Base-by-base conservation (phyloP, 2,888 invertebrate genomes). In the Acleris cristana region DNA sequence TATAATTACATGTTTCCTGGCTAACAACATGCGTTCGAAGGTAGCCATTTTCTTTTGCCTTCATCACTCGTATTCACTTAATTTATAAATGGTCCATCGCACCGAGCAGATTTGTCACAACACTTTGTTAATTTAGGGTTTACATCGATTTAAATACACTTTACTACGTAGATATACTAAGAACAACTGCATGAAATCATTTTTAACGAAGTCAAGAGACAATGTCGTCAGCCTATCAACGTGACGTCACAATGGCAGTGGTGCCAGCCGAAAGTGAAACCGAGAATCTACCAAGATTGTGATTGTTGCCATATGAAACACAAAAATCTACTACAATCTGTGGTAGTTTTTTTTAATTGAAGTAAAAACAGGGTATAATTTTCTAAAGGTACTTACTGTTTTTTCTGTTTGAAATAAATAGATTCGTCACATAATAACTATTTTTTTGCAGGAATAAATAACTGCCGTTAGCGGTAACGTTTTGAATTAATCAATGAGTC, bases 211-310 rank as follows among this genome's bases (percentile, higher is more conserved):
- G 79, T 82, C 78, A 78, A 81, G 83, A 83, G 84, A 85, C 83
- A 64, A 83, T 83, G 85, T 90, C 88, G 87, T 88, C 90, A 90
- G 86, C 87, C 88, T 87, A 83, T 79, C 82, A 76, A 77, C 78
- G 84, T 91, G 90, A 91, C 90, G 90, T 90, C 91, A 90, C 89
- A 87, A 83, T 85, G 86, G 84, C 88, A 86, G 87, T 89, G 88
- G 84, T 85, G 77, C 86, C 82, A 84, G 74, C 60, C 21, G 19
- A 19, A 56, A 61, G 60, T 55, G 53, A 53, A 45, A 52, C 53
- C 62, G 64, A 74, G 75, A 72, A 72, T 78, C 55, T 51, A 61
- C 52, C 55, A 45, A 49, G 19, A 19, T 53, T 40, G 26, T 10
- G 10, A 69, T 62, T 69, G 72, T 76, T 80, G 76, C 81, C 74